Evolutionary conservation across 2,888 invertebrate species (phyloP), one percentile per base, ranked within the genome.

Genomic region (Dugesia japonica): DNA sequence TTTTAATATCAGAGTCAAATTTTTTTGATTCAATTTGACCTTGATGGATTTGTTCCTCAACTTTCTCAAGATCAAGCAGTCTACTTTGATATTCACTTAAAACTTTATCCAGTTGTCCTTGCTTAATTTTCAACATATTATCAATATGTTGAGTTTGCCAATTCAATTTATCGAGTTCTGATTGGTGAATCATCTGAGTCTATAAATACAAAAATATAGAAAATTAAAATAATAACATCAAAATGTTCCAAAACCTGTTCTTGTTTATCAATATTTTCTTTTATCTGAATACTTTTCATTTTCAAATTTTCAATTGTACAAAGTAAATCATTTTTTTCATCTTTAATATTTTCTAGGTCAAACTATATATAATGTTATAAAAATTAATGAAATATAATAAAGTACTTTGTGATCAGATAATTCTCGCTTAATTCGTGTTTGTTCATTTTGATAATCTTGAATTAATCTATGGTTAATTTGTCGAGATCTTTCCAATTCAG

Each of bases 221-320:
- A n/a, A n/a, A n/a, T n/a, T n/a, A n/a, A n/a, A n/a, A n/a, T n/a
- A n/a, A n/a, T n/a, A n/a, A n/a, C n/a, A n/a, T n/a, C n/a, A n/a
- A n/a, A n/a, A 31, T 13, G 31, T 7, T 4, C 13, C 7, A 56
- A 56, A 20, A 56, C 56, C 17, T 56, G 56, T 56, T 56, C 56
- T 23, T 56, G 56, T 56, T 56, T 56, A n/a, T 56, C 56, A 56
- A 56, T 56, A 56, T 56, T 56, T 56, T 56, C 56, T n/a, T 56
- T 56, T 23, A 56, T n/a, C 23, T 56, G 56, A 7, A 56, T 20
- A 56, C 7, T 56, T 56, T 56, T 56, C 56, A 56, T 56, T n/a
- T n/a, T 56, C n/a, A n/a, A 56, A 56, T 56, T 56, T 56, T 56
- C 56, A 20, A 56, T 56, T 20, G 23, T 56, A 23, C 23, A 20